These are phyloP conservation scores for Catagonus wagneri DNA, from an alignment of 2,113 vertebrate species.

Conservation along the genomic window DNA sequence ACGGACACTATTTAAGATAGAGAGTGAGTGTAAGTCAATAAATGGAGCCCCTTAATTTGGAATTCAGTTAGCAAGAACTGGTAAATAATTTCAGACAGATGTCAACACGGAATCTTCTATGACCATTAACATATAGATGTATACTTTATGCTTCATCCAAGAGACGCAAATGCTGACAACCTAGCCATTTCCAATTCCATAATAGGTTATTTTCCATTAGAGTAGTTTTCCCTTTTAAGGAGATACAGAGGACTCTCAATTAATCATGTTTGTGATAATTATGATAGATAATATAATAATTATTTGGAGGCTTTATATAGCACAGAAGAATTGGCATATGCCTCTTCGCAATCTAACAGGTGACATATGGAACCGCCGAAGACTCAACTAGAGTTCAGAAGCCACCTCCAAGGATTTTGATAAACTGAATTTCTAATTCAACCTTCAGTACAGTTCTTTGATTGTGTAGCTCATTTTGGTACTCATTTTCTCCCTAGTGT, in stretches of 20 bases:
- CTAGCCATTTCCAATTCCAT: slow-evolving; percentile 66
- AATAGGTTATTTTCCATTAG: slow-evolving; percentile 66
- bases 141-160: slow-evolving; percentile 78
- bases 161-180: slow-evolving; percentile 74
- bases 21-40: slow-evolving; percentile 57
- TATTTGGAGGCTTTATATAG: slow-evolving; percentile 52
- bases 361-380: slow-evolving; percentile 55
- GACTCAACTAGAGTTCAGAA: slow-evolving; percentile 32
- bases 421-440: slow-evolving; percentile 45
- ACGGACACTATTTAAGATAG: slow-evolving; percentile 61
- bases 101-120: slow-evolving; percentile 76
- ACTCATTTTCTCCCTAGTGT: not conserved
- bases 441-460: not conserved
- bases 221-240: slow-evolving; percentile 49
- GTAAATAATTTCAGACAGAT: slow-evolving; percentile 81
- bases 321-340: slow-evolving; percentile 48
- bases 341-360: slow-evolving; percentile 31
- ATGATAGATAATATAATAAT: slow-evolving; percentile 59
- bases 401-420: slow-evolving; percentile 19
- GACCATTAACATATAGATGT: slow-evolving; percentile 79
- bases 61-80: slow-evolving; percentile 80
- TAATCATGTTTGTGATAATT: slow-evolving; percentile 71
- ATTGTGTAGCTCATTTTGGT: not conserved
- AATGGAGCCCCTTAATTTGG: slow-evolving; percentile 69
- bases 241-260: slow-evolving; percentile 65